phyloP scores from a whole-genome alignment of 1,140 invertebrate species.

The Drosophila cardini region DNA sequence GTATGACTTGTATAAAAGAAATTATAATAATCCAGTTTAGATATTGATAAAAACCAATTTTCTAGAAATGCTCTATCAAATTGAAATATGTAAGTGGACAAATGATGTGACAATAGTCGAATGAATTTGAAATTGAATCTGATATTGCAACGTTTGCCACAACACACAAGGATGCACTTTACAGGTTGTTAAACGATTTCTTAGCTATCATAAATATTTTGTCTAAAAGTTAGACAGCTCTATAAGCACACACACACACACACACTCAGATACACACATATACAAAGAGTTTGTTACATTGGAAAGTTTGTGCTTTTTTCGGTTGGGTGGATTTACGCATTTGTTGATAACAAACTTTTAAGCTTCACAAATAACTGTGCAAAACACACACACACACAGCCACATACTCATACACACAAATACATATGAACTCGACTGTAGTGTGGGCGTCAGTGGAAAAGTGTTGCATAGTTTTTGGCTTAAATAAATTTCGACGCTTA shows the following conservation, averaged over 20 bases:
- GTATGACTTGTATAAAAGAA: not conserved
- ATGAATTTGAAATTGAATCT: constrained; percentile 19
- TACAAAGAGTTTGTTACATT: constrained; percentile 58
- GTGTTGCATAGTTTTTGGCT: constrained; percentile 47
- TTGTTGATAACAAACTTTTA: constrained; percentile 82
- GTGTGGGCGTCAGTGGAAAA: constrained; percentile 19
- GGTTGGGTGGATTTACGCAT: constrained; percentile 76
- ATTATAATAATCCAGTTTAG: not conserved
- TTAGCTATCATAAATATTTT: constrained; percentile 76
- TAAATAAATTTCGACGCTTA: constrained; percentile 51
- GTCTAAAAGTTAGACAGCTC: constrained; percentile 75
- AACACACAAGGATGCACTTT: constrained; percentile 21
- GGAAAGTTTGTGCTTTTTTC: constrained; percentile 49
- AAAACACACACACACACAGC: constrained; percentile 47
- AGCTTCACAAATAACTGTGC: constrained; percentile 71
- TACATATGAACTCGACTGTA: constrained; percentile 39
- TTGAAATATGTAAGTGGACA: not conserved
- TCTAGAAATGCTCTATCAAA: not conserved
- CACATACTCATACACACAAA: constrained; percentile 23
- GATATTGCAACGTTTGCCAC: constrained; percentile 19
- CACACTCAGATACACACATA: constrained; percentile 13
- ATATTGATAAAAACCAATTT: not conserved
- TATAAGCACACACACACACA: constrained; percentile 45
- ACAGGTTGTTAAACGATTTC: constrained; percentile 71
- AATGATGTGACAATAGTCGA: constrained; percentile 18